Base-by-base conservation (phyloP, 1,140 invertebrate genomes). In the Temnothorax longispinosus region DNA sequence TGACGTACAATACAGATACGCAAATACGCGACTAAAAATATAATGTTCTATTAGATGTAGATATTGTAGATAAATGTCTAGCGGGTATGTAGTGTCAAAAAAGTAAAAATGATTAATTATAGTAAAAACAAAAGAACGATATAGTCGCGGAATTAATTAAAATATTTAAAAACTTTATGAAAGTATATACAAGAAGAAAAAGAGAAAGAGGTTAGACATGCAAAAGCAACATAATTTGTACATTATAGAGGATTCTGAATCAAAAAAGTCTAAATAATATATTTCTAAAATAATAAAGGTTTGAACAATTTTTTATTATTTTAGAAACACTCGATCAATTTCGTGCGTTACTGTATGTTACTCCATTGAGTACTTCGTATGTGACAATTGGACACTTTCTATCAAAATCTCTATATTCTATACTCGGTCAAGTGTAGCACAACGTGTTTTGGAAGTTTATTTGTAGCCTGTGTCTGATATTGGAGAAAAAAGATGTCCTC, bases 391-490 rank as follows among this genome's bases (percentile, higher is more conserved):
- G 44, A 54, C 3, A 41, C 11, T 50, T 72, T 72, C 21, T 72
- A 72, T 52, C 21, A 72, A 72, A 72, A 72, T 32, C 27, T 52
- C 47, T 72, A 35, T 69, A 72, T 35, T 44, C 13, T 41, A 11
- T 10, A 21, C 10, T 44, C 50, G 38, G 27, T 71, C 64, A 71
- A 44, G 15, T 81, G 15, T 71, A 32, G 11, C 32, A 6, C 41
- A 13, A 65, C 3, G 10, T 35, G 18, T 71, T 71, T 80, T 56
- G 21, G n/a, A 56, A 21, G 41, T 56, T 56, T 80, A 69, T 80
- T 81, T 69, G 41, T n/a, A 58, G 3, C 27, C 52, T 58, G 50
- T 35, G 15, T 44, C 38, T 71, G 78, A 81, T 56, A 69, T 56
- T 21, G 21, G n/a, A 10, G 35, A 64, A 71, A 81, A 81, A 71